Percentiles rank a stretch among this genome's conserved stretches.
Evolutionary conservation across 2,797 vertebrate genomes (phyloP).

Genomic region (Macrochelys suwanniensis): DNA sequence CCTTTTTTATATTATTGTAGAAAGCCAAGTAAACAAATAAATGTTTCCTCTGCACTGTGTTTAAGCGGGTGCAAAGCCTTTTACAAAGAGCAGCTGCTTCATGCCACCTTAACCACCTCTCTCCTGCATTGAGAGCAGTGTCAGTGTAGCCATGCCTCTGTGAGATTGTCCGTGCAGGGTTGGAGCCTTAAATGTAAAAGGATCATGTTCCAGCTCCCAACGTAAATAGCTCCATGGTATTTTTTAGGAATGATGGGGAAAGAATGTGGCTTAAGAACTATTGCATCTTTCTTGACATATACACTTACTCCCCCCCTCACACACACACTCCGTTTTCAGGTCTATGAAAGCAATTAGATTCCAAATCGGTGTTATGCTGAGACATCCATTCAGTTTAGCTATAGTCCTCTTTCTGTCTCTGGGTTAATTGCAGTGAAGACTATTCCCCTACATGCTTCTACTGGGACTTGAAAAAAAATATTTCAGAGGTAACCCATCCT

Average conservation of each 20-base stretch:
- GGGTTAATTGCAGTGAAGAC: conserved; percentile 67
- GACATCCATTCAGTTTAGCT: conserved; percentile 48
- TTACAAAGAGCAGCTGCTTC: conserved; percentile 29
- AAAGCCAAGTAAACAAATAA: conserved; percentile 42
- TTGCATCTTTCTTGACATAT: background rate
- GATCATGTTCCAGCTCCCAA: background rate
- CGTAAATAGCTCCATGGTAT: background rate
- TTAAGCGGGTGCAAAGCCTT: conserved; percentile 24
- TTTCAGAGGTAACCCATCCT: conserved; percentile 56
- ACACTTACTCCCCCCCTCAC: background rate
- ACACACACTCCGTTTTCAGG: background rate
- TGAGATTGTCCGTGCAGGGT: background rate
- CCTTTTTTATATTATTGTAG: conserved; percentile 13
- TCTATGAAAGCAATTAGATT: conserved; percentile 4
- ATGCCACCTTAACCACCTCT: background rate
- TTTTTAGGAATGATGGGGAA: background rate
- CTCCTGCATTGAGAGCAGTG: background rate
- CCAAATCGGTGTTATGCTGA: conserved; percentile 13
- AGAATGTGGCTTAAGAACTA: background rate
- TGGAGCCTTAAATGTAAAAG: background rate
- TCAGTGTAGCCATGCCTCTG: background rate
- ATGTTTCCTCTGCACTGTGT: conserved; percentile 5
- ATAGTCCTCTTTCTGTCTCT: conserved; percentile 59
- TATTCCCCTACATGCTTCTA: conserved; percentile 60
- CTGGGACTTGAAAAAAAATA: background rate